A percentile compares a stretch with the other conserved stretches of the same genome.
phyloP scores from a whole-genome alignment of 2,113 vertebrate genomes.

The Nestor notabilis region DNA sequence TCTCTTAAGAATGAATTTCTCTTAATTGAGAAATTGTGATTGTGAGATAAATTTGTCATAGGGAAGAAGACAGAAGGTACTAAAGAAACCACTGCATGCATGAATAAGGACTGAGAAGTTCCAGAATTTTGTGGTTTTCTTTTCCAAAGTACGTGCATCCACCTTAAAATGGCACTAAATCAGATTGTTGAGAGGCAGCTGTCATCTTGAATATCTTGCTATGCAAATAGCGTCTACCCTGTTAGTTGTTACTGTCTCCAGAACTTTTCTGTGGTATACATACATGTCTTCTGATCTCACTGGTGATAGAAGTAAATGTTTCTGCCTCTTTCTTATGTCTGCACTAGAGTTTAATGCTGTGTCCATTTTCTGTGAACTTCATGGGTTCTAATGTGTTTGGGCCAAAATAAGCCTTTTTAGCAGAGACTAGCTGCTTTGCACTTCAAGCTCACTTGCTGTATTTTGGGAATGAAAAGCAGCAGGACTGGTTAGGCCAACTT shows the following conservation, averaged over 20 bases:
- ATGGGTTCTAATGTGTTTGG: background rate
- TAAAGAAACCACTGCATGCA: background rate
- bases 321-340: background rate
- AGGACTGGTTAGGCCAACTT: background rate
- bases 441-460: background rate
- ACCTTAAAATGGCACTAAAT: background rate
- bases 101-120: background rate
- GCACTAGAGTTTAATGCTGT: background rate
- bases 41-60: background rate
- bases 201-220: background rate
- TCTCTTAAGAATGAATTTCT: background rate
- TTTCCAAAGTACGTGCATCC: background rate
- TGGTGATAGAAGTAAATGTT: background rate
- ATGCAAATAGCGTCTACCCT: background rate
- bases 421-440: background rate
- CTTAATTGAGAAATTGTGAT: background rate
- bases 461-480: background rate
- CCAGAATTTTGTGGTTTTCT: background rate
- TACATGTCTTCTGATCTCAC: background rate
- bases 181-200: background rate
- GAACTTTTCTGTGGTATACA: background rate
- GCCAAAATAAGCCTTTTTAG: background rate
- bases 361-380: background rate
- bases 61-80: background rate
- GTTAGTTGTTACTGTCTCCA: background rate